Evolutionary conservation across 2,888 invertebrate species (phyloP).

Genomic region (Drosophila histrio): DNA sequence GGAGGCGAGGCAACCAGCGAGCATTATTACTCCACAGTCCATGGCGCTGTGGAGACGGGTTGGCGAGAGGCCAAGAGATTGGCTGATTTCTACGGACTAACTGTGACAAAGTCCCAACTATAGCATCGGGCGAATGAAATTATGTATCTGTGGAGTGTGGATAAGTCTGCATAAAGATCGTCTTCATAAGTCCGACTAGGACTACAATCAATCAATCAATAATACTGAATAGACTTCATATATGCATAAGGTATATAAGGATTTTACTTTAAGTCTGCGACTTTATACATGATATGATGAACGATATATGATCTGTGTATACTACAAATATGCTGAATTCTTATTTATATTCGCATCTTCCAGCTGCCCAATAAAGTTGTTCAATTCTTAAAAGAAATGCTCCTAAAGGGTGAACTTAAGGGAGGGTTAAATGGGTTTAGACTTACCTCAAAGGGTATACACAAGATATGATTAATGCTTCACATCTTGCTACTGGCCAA

Average conservation of each 20-base stretch:
- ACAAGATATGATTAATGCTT: too few species aligned
- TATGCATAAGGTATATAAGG: slow-evolving; percentile 32
- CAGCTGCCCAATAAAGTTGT: slow-evolving; percentile 52
- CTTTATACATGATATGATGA: slow-evolving; percentile 10
- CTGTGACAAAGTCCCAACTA: slow-evolving; percentile 72
- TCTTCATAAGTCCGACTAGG: slow-evolving; percentile 32
- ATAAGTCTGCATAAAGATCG: neutral
- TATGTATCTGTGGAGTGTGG: neutral
- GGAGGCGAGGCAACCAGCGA: slow-evolving; percentile 89
- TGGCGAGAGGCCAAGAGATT: slow-evolving; percentile 89
- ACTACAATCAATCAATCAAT: slow-evolving; percentile 52
- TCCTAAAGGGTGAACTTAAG: too few species aligned
- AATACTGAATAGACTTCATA: slow-evolving; percentile 60
- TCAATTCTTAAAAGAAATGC: neutral
- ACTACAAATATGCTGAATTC: slow-evolving; percentile 25
- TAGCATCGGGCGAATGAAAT: slow-evolving; percentile 59
- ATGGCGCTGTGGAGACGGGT: slow-evolving; percentile 90
- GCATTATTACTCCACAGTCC: slow-evolving; percentile 88
- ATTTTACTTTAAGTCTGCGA: slow-evolving; percentile 29
- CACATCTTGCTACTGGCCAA: too few species aligned
- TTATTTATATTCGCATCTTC: slow-evolving; percentile 16
- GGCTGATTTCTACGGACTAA: slow-evolving; percentile 77
- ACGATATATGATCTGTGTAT: slow-evolving; percentile 10
- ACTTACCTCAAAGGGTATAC: too few species aligned
- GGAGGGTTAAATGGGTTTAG: too few species aligned